Evolutionary conservation across 2,888 invertebrate genomes (phyloP), one percentile per base, ranked within the genome.

Genomic region (Digitonthophagus gazella): DNA sequence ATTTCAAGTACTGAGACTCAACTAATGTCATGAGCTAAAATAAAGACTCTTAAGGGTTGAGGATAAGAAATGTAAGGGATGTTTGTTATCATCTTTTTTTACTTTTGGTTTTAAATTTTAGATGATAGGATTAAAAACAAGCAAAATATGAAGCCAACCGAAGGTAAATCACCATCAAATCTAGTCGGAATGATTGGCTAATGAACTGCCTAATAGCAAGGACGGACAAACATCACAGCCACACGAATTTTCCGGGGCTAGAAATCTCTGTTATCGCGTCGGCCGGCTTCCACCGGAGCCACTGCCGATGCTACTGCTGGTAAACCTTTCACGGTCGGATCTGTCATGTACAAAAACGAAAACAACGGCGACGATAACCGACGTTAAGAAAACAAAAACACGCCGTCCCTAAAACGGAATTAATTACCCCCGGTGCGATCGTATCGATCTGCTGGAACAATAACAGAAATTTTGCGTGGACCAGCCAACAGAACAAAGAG

Each of bases 351-450:
- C 28, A 44, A 18, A 20, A 64, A 28, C 15, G 44, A 28, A 65
- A 65, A 65, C 65, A 65, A 65, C 18, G 28, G 65, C 14, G 28
- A 65, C 54, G 15, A 65, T 54, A 15, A 16, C 15, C 28, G 54
- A 65, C 15, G 54, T 65, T 65, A 65, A 65, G 65, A 65, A 65
- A 58, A 67, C 58, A 67, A 58, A 67, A 67, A 67, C 67, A 58
- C 58, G 19, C 61, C 61, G 61, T 19, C 14, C 19, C 61, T 14
- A 28, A 64, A 65, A 54, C 65, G 8, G 54, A 65, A 65, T 65
- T 65, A 65, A 65, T 65, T 65, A 65, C 44, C 28, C 28, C 28
- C 28, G 28, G 28, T 44, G 8, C 28, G 28, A 44, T 44, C 28
- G 8, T 44, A 44, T 44, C 28, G 28, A 44, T 44, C 28, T 44